Conservation (phyloP, 2,113 vertebrate species). For the Oreocharis arfaki region DNA sequence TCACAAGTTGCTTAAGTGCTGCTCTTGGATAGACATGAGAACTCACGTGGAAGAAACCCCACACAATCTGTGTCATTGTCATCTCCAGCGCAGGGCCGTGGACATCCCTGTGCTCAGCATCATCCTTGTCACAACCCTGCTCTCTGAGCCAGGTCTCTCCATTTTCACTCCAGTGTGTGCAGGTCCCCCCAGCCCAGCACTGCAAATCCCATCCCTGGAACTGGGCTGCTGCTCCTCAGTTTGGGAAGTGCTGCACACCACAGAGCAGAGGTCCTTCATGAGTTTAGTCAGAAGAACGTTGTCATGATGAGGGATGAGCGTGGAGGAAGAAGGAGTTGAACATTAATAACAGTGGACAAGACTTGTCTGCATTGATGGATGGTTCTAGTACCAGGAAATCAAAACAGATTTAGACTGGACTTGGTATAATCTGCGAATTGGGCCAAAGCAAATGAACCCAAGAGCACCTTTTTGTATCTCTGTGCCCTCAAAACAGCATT, state of each 20-base stretch:
- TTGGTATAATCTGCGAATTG: not conserved
- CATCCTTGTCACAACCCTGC: not conserved
- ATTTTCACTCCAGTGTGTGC: too few species aligned
- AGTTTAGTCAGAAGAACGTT: not conserved
- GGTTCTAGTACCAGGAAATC: not conserved
- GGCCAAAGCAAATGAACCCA: not conserved
- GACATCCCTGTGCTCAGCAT: not conserved
- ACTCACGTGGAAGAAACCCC: not conserved
- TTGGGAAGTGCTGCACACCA: not conserved
- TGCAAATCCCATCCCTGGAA: not conserved
- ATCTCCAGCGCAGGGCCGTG: accelerated
- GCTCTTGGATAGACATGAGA: not conserved
- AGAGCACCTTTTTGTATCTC: not conserved
- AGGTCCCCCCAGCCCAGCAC: not conserved
- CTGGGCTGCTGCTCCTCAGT: not conserved
- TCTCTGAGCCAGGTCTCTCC: not conserved
- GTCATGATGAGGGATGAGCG: not conserved
- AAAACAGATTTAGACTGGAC: not conserved
- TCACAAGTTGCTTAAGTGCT: not conserved
- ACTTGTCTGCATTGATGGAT: not conserved
- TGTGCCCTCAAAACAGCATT: not conserved
- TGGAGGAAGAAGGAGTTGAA: not conserved
- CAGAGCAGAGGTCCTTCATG: not conserved
- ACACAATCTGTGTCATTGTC: not conserved
- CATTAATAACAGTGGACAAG: not conserved